A percentile compares a stretch with the other conserved stretches of the same genome.
Conservation (phyloP, 2,888 invertebrate species). For the Volucella bombylans region DNA sequence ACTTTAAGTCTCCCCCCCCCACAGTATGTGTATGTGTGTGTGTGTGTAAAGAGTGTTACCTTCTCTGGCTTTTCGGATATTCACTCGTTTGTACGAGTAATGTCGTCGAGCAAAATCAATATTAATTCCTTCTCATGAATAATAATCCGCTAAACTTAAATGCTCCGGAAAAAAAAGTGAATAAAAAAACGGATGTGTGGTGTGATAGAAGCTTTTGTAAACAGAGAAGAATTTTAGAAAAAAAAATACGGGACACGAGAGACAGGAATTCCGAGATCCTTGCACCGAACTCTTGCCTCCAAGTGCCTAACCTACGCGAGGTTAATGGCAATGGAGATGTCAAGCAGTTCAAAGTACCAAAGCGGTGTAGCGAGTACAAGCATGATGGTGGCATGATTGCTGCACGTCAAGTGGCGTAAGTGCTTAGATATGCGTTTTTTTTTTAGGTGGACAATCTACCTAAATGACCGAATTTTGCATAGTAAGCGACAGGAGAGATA, state of each 20-base stretch:
- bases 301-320: too few species aligned
- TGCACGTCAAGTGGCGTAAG: conserved; percentile 24
- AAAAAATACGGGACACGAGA: conserved; percentile 5
- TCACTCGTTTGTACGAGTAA: conserved; percentile 18
- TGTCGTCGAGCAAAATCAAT: conserved; percentile 60
- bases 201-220: conserved; percentile 59
- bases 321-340: conserved; percentile 30
- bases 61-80: neutral
- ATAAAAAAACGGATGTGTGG: conserved; percentile 38
- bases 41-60: conserved; percentile 36
- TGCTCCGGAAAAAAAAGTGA: conserved; percentile 53
- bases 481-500: conserved; percentile 8
- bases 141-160: conserved; percentile 68
- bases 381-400: conserved; percentile 1
- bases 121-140: conserved; percentile 69
- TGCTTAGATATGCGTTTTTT: conserved; percentile 19
- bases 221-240: neutral
- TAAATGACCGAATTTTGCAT: neutral
- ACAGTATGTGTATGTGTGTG: conserved; percentile 27
- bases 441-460: conserved; percentile 15
- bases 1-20: neutral
- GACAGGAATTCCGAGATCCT: too few species aligned
- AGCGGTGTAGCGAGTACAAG: too few species aligned
- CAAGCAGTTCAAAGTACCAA: conserved; percentile 14
- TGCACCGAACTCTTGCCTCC: too few species aligned